A percentile compares a stretch with the other conserved stretches of the same genome.
These are phyloP conservation scores for Drosophila nigromelanica DNA, from an alignment of 1,140 invertebrate species.

Conservation along the genomic window DNA sequence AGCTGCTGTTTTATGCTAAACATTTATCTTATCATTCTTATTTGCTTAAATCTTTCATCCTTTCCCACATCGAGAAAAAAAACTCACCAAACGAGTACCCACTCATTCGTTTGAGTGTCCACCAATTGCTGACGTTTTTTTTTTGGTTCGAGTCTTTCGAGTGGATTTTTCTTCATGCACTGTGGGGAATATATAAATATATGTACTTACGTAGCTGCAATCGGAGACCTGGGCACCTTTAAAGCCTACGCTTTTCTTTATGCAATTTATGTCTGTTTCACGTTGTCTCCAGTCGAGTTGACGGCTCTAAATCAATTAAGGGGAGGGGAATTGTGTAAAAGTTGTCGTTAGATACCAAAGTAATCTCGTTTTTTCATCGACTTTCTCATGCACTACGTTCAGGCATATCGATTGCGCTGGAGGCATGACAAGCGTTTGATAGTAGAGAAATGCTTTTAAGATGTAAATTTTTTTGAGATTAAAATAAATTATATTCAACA, in stretches of 20 bases:
- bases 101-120: conserved; percentile 18
- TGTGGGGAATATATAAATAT: conserved; percentile 1
- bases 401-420: conserved; percentile 22
- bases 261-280: conserved; percentile 47
- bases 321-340: conserved; percentile 40
- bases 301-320: conserved; percentile 63
- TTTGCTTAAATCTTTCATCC: conserved; percentile 8
- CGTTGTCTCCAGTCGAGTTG: conserved; percentile 41
- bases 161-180: conserved; percentile 22
- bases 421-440: not conserved
- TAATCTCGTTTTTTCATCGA: conserved; percentile 34
- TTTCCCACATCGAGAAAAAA: conserved; percentile 2
- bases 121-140: conserved; percentile 30
- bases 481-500: too few species aligned
- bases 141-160: conserved; percentile 21
- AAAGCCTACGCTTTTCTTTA: conserved; percentile 42
- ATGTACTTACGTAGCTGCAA: conserved; percentile 15
- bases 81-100: conserved; percentile 20
- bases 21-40: conserved; percentile 25
- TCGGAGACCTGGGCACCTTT: conserved; percentile 37
- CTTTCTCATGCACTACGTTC: conserved; percentile 43
- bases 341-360: conserved; percentile 27
- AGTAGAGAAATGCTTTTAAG: too few species aligned
- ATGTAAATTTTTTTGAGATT: too few species aligned
- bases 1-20: conserved; percentile 8